phyloP scores from a whole-genome alignment of 2,888 invertebrate species.

The Eupithecia dodoneata region DNA sequence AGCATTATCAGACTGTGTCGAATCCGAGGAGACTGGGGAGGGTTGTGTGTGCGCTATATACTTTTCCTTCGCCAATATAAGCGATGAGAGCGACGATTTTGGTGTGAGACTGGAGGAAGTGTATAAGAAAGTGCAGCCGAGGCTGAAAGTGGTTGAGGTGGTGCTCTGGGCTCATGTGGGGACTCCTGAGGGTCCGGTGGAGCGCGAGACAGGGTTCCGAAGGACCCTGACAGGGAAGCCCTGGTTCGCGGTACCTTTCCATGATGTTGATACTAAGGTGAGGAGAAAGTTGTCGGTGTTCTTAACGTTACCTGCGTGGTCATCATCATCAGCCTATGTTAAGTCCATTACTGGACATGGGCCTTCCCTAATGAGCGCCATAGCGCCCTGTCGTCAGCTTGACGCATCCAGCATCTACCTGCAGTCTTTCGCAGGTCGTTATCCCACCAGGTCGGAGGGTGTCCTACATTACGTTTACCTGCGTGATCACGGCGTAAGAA shows the following conservation, averaged over 20 bases:
- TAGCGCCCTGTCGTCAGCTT: no score
- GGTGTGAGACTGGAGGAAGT: slow-evolving; percentile 86
- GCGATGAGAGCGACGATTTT: slow-evolving; percentile 87
- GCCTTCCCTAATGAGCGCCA: no score
- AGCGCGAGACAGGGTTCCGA: slow-evolving; percentile 86
- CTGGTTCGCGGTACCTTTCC: slow-evolving; percentile 89
- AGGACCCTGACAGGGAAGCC: slow-evolving; percentile 86
- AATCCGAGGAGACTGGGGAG: slow-evolving; percentile 65
- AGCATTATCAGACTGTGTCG: slow-evolving; percentile 73
- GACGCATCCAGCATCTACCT: no score
- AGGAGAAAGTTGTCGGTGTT: slow-evolving; percentile 38
- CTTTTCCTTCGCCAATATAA: slow-evolving; percentile 89
- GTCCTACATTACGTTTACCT: no score
- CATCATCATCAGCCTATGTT: no score
- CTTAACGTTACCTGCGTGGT: no score
- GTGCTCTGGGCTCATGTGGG: slow-evolving; percentile 87
- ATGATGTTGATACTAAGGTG: slow-evolving; percentile 89
- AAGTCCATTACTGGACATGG: no score
- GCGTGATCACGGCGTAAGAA: background rate
- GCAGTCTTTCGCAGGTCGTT: no score
- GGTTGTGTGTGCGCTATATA: slow-evolving; percentile 86
- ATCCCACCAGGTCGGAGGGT: no score
- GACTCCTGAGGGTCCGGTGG: slow-evolving; percentile 85
- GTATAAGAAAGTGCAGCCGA: slow-evolving; percentile 77
- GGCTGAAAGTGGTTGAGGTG: slow-evolving; percentile 87